phyloP scores from a whole-genome alignment of 2,797 vertebrate genomes.

The Babyrousa celebensis region DNA sequence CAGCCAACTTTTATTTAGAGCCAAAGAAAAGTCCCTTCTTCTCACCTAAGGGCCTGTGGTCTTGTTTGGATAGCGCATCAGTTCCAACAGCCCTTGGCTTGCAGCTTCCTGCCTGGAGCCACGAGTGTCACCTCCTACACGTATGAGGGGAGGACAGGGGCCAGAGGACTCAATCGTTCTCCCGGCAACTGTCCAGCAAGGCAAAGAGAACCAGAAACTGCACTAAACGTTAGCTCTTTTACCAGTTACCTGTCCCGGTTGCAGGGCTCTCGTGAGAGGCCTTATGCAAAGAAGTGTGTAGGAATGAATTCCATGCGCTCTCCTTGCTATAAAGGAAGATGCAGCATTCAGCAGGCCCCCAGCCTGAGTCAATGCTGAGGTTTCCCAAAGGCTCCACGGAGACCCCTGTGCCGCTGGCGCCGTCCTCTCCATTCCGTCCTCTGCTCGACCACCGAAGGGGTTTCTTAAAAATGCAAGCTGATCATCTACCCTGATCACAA shows the following conservation, averaged over 20 bases:
- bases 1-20: slow-evolving; percentile 12
- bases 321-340: not conserved
- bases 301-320: slow-evolving; percentile 19
- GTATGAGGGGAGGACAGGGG: not conserved
- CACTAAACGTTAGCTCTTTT: not conserved
- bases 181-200: not conserved
- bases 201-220: not conserved
- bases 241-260: not conserved
- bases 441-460: not conserved
- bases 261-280: not conserved
- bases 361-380: not conserved
- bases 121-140: rapidly evolving
- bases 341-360: not conserved
- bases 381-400: not conserved
- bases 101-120: not conserved
- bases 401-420: not conserved
- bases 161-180: not conserved
- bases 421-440: not conserved
- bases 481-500: not conserved
- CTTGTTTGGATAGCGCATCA: not conserved
- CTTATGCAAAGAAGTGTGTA: not conserved
- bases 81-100: not conserved
- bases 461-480: not conserved
- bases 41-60: not conserved
- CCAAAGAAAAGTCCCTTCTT: slow-evolving; percentile 6